Evolutionary conservation across 2,888 invertebrate species (phyloP).

Genomic region (Rapana venosa): DNA sequence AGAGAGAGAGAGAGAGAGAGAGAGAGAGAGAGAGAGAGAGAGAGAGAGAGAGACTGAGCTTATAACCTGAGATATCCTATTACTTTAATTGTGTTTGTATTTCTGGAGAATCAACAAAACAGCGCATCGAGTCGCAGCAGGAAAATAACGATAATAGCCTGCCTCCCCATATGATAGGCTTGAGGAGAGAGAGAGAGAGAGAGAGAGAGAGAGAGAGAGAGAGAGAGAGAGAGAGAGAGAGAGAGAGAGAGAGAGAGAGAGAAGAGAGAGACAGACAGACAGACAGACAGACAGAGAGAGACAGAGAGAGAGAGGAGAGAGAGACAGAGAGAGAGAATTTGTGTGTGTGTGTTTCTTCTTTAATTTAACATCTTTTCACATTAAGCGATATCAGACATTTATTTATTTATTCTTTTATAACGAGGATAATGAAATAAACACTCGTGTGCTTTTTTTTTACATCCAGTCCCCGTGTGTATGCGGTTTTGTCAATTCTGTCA

Average conservation of each 20-base stretch:
- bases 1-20: conserved; percentile 9
- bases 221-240: background rate
- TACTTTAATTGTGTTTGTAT: no score
- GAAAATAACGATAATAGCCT: background rate
- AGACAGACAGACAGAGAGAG: background rate
- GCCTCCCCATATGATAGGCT: background rate
- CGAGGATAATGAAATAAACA: no score
- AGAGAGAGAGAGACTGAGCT: background rate
- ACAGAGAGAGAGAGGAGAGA: background rate
- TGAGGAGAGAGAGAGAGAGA: background rate
- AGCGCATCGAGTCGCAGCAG: background rate
- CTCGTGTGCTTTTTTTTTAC: no score
- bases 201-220: background rate
- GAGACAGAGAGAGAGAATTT: background rate
- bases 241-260: background rate
- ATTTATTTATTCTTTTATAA: no score
- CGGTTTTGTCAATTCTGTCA: no score
- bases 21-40: conserved; percentile 11
- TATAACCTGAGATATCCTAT: no score
- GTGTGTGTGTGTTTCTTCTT: no score
- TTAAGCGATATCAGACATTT: no score
- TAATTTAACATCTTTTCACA: no score
- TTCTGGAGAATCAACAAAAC: background rate
- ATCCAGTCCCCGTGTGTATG: no score
- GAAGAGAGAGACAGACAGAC: background rate